Evolutionary conservation across 2,888 invertebrate genomes (phyloP).

Genomic region (Nowickia ferox): DNA sequence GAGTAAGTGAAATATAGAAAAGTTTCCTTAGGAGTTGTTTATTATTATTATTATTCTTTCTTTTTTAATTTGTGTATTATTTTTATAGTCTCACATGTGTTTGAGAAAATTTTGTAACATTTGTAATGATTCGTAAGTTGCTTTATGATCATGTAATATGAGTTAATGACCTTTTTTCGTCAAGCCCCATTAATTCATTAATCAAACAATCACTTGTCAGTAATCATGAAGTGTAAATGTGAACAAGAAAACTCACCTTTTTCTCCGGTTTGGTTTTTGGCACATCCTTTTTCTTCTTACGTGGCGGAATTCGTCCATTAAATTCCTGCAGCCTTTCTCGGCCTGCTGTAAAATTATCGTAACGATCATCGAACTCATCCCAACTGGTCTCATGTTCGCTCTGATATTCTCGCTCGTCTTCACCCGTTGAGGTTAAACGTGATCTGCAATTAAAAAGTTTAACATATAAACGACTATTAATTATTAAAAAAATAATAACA

Average conservation of each 20-base stretch:
- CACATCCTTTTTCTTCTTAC: conserved; percentile 82
- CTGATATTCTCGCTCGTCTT: conserved; percentile 82
- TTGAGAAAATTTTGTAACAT: conserved; percentile 52
- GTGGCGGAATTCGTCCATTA: conserved; percentile 82
- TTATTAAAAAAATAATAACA: conserved; percentile 34
- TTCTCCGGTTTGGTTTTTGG: conserved; percentile 77
- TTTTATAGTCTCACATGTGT: conserved; percentile 43
- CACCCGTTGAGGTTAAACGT: conserved; percentile 82
- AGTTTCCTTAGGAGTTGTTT: conserved; percentile 43
- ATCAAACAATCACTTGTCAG: neutral
- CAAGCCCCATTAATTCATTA: conserved; percentile 31
- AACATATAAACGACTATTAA: conserved; percentile 58
- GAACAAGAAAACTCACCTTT: conserved; percentile 75
- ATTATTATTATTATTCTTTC: neutral
- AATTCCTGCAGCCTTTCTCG: conserved; percentile 83
- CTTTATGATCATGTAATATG: conserved; percentile 54
- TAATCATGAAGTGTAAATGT: neutral
- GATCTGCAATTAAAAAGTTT: conserved; percentile 77
- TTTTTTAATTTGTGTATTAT: conserved; percentile 30
- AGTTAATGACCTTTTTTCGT: conserved; percentile 69
- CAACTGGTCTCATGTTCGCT: conserved; percentile 83
- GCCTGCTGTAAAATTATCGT: conserved; percentile 82
- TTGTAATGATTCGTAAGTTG: conserved; percentile 45
- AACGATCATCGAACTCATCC: conserved; percentile 83
- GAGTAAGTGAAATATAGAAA: conserved; percentile 22